Conservation (phyloP, 2,797 vertebrate genomes). For the Spinus olivaceus region DNA sequence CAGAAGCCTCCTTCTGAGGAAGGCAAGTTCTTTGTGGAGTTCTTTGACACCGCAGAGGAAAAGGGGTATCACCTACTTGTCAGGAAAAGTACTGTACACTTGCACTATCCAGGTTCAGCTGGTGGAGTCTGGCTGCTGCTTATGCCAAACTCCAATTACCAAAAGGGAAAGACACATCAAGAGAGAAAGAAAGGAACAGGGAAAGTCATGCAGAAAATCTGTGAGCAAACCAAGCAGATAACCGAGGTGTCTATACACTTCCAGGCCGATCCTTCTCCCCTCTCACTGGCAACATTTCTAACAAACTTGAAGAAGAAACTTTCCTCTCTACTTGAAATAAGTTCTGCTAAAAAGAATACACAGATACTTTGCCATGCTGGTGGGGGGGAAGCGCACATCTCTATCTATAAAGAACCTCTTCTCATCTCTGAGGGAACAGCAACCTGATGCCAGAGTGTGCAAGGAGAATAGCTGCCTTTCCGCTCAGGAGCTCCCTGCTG, state of each 20-base stretch:
- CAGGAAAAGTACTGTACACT: background rate
- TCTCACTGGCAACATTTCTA: background rate
- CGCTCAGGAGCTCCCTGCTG: slow-evolving; percentile 35
- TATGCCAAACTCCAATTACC: background rate
- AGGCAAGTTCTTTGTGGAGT: background rate
- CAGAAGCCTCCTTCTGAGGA: background rate
- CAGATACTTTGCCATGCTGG: background rate
- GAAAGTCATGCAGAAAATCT: background rate
- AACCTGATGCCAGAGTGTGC: background rate
- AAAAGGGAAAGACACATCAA: background rate
- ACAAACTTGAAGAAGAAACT: background rate
- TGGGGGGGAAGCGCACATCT: background rate
- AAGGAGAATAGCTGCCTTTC: slow-evolving; percentile 32
- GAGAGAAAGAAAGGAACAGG: background rate
- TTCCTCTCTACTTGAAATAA: background rate
- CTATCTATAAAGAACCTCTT: background rate
- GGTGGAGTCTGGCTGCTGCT: background rate
- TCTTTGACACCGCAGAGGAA: background rate
- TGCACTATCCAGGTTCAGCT: background rate
- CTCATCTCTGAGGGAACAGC: background rate
- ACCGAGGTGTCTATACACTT: rapidly evolving
- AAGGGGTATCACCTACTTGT: background rate
- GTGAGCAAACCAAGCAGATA: background rate
- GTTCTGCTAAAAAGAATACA: background rate
- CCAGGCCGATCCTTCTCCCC: background rate